These are phyloP conservation scores for Falco novaeseelandiae DNA, from an alignment of 2,797 vertebrate species.

Conservation along the genomic window DNA sequence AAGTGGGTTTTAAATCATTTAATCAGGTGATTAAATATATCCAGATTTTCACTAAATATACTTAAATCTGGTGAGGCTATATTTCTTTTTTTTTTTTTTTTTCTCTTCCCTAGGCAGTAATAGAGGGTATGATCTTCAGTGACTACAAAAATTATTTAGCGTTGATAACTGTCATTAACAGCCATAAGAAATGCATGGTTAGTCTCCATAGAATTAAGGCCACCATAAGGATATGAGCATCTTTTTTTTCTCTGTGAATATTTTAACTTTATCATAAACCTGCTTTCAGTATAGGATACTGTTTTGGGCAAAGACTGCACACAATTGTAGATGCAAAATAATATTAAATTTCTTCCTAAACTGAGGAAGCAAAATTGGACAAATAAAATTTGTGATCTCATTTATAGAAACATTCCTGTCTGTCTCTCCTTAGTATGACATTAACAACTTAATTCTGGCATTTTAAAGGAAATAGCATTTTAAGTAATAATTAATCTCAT, in stretches of 20 bases:
- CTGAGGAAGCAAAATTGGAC: neutral
- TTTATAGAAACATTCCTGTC: neutral
- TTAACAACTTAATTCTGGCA: neutral
- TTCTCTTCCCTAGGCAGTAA: neutral
- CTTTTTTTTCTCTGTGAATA: neutral
- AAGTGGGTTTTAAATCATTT: slow-evolving; percentile 34
- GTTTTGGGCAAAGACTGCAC: neutral
- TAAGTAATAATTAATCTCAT: neutral
- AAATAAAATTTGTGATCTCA: neutral
- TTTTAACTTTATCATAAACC: neutral
- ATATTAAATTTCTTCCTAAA: neutral
- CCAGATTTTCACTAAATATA: slow-evolving; percentile 35
- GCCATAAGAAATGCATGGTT: neutral
- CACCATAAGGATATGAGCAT: neutral
- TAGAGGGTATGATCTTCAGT: neutral
- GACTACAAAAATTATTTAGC: neutral
- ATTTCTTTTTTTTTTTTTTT: neutral
- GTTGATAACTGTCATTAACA: neutral
- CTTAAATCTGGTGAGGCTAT: neutral
- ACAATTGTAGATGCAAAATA: neutral
- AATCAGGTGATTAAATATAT: slow-evolving; percentile 37
- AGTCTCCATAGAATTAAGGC: neutral
- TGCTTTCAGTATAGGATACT: neutral
- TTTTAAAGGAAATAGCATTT: neutral
- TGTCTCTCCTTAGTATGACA: neutral